phyloP scores from a whole-genome alignment of 2,888 invertebrate species.

The Zootermopsis nevadensis region DNA sequence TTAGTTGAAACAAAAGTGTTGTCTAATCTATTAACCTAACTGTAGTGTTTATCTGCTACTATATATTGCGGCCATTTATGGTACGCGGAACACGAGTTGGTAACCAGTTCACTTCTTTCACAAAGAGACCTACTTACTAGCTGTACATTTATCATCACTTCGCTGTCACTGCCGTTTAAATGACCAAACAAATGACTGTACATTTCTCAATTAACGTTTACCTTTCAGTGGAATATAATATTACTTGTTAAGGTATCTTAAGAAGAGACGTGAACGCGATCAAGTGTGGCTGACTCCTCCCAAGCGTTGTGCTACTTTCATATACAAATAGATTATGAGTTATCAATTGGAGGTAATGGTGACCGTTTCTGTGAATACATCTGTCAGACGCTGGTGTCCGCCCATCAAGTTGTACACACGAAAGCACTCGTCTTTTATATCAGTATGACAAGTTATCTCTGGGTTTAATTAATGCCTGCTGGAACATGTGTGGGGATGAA shows the following conservation, averaged over 20 bases:
- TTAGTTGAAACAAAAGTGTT: too few species aligned
- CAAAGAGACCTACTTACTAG: neutral
- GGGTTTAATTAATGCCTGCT: constrained; percentile 16
- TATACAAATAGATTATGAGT: constrained; percentile 24
- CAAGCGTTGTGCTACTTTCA: neutral
- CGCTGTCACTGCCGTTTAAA: neutral
- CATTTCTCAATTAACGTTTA: constrained; percentile 18
- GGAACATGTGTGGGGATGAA: neutral
- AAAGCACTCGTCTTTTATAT: neutral
- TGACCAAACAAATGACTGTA: neutral
- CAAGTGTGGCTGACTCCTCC: neutral
- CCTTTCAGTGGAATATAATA: constrained; percentile 1
- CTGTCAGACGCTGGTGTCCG: neutral
- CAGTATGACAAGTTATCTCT: neutral
- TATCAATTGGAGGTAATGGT: constrained; percentile 28
- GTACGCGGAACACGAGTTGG: too few species aligned
- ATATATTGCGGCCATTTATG: too few species aligned
- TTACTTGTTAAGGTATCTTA: neutral
- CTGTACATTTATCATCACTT: neutral
- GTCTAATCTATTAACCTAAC: too few species aligned
- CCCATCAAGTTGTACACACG: neutral
- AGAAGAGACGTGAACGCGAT: neutral
- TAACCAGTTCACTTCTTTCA: too few species aligned
- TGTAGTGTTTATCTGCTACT: too few species aligned
- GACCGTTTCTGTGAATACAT: neutral